Conservation (phyloP, 2,797 vertebrate species). For the Xyrichtys novacula region DNA sequence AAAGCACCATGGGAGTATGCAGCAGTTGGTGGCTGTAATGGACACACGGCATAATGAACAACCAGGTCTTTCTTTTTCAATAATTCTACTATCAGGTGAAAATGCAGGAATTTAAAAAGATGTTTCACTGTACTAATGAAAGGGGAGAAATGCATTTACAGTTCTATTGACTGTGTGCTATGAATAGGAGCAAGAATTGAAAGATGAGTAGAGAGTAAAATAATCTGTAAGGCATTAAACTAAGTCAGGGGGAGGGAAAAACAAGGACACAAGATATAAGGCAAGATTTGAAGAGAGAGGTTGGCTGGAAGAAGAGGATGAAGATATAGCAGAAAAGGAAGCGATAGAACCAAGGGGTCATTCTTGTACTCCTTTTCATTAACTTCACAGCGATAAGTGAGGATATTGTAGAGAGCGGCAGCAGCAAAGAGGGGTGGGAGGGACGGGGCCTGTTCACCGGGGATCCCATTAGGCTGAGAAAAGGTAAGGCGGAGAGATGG, state of each 20-base stretch:
- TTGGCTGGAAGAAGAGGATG: not conserved
- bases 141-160: slow-evolving; percentile 49
- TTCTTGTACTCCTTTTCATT: slow-evolving; percentile 72
- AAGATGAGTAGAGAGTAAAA: slow-evolving; percentile 4
- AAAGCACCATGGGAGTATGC: slow-evolving; percentile 8
- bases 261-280: slow-evolving; percentile 18
- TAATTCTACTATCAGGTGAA: slow-evolving; percentile 19
- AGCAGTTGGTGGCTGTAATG: slow-evolving; percentile 47
- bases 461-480: slow-evolving; percentile 75
- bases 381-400: slow-evolving; percentile 65
- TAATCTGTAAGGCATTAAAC: slow-evolving; percentile 19
- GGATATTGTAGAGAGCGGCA: slow-evolving; percentile 40
- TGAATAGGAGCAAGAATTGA: slow-evolving; percentile 40
- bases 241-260: slow-evolving; percentile 18
- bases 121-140: slow-evolving; percentile 40
- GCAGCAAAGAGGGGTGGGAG: slow-evolving; percentile 41
- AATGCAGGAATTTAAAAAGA: slow-evolving; percentile 37
- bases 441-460: slow-evolving; percentile 61
- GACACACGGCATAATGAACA: slow-evolving; percentile 32
- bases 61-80: slow-evolving; percentile 30
- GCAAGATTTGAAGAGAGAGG: slow-evolving; percentile 32
- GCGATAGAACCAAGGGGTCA: slow-evolving; percentile 42
- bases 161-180: slow-evolving; percentile 27
- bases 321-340: slow-evolving; percentile 19
- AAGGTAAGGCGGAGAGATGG: slow-evolving; percentile 51